phyloP scores from a whole-genome alignment of 2,797 vertebrate species.

The Carapus acus region DNA sequence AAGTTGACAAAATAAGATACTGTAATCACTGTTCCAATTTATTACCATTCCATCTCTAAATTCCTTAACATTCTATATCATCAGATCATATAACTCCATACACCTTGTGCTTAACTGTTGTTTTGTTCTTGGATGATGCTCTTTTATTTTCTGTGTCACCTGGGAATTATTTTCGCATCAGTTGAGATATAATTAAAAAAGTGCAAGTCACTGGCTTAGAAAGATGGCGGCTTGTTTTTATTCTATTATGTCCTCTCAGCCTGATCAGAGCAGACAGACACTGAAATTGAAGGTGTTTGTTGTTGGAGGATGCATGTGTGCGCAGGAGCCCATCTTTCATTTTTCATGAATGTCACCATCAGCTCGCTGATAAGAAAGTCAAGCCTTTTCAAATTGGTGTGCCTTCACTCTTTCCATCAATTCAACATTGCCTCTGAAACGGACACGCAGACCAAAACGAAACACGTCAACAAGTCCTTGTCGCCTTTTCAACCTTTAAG shows the following conservation, averaged over 20 bases:
- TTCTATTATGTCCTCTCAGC: conserved; percentile 12
- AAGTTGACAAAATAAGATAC: no score
- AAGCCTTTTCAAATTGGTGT: background rate
- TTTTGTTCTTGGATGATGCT: no score
- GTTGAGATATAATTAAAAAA: no score
- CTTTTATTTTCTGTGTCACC: no score
- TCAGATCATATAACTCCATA: no score
- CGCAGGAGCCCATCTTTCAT: no score
- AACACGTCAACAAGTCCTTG: conserved; percentile 7
- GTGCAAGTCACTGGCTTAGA: background rate
- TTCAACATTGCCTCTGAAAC: background rate
- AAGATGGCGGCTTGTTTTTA: conserved; percentile 27
- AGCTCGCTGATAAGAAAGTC: conserved; percentile 6
- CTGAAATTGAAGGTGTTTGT: conserved; percentile 7
- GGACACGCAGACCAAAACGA: background rate
- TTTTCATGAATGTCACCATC: conserved; percentile 2
- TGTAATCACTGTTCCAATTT: no score
- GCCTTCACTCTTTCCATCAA: background rate
- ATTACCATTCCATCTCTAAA: no score
- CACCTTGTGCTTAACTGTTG: no score
- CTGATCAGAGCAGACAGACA: background rate
- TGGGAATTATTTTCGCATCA: no score
- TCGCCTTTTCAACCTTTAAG: conserved; percentile 14
- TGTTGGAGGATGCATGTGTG: background rate
- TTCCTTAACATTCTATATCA: no score